These are phyloP conservation scores for Drosophila miranda DNA, from an alignment of 1,140 invertebrate genomes.

Conservation along the genomic window DNA sequence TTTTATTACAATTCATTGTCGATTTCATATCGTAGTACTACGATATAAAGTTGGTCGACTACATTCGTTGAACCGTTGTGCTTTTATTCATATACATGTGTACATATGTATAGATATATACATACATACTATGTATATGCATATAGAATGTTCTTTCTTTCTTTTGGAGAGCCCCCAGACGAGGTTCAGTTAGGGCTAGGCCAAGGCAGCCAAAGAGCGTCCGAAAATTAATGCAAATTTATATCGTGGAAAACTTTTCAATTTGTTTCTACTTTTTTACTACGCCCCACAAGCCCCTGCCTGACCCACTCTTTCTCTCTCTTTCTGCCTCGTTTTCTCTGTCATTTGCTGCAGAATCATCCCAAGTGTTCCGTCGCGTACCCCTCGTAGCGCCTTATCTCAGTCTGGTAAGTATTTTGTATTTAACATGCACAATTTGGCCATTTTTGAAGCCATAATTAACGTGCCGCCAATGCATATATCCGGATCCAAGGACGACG, in stretches of 20 bases:
- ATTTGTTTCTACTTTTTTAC: constrained; percentile 60
- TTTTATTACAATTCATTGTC: too few species aligned
- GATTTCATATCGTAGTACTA: too few species aligned
- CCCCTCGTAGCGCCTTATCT: not conserved
- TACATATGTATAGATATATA: not conserved
- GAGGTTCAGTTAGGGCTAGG: constrained; percentile 1
- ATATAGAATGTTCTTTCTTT: constrained; percentile 13
- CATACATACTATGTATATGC: not conserved
- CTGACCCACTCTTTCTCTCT: constrained; percentile 3
- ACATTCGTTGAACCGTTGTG: too few species aligned
- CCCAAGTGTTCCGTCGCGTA: not conserved
- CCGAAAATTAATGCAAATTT: constrained; percentile 75
- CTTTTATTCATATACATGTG: not conserved
- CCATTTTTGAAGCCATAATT: constrained; percentile 61
- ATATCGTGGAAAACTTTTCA: constrained; percentile 75
- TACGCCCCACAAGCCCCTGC: too few species aligned
- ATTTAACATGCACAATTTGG: constrained; percentile 63
- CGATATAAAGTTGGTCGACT: too few species aligned
- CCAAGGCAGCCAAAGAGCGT: constrained; percentile 33
- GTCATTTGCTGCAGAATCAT: constrained; percentile 35
- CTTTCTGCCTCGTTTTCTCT: constrained; percentile 6
- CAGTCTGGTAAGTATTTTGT: constrained; percentile 51
- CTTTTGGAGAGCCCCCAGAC: not conserved
- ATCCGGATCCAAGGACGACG: constrained; percentile 29
- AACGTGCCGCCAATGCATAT: constrained; percentile 49